Evolutionary conservation across 2,797 vertebrate species (phyloP).

Genomic region (Oryzias dopingdopingensis): DNA sequence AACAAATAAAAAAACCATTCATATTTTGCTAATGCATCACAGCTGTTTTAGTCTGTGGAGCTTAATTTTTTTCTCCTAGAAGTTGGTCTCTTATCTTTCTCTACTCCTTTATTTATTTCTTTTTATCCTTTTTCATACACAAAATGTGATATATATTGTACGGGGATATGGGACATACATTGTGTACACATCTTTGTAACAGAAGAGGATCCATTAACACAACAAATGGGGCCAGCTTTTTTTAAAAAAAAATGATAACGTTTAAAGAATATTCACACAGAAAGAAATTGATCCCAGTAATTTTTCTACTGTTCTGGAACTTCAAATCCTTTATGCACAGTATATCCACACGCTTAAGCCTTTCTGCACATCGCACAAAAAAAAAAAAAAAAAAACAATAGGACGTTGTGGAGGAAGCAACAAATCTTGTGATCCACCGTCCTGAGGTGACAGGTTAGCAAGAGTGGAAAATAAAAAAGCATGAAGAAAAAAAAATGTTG

Average conservation of each 20-base stretch:
- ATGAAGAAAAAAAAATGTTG: conserved; percentile 9
- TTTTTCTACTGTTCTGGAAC: conserved; percentile 6
- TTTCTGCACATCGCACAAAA: not conserved
- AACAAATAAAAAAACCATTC: no score
- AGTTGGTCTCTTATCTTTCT: no score
- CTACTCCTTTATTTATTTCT: no score
- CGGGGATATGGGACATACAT: no score
- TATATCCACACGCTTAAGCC: not conserved
- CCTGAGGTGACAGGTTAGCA: conserved; percentile 16
- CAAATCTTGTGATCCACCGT: conserved; percentile 28
- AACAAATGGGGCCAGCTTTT: no score
- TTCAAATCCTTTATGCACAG: not conserved
- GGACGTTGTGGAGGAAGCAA: conserved; percentile 3
- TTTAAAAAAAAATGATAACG: conserved; percentile 13
- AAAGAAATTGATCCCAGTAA: conserved; percentile 16
- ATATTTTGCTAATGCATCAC: no score
- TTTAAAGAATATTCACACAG: not conserved
- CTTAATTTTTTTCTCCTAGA: no score
- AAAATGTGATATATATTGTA: no score
- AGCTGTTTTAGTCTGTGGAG: no score
- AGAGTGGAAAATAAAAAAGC: conserved; percentile 15
- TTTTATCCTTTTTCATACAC: no score
- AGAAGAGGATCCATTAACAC: no score
- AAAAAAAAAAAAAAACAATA: not conserved
- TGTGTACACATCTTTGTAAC: no score